phyloP scores from a whole-genome alignment of 2,113 vertebrate genomes.

The Erinaceus europaeus region DNA sequence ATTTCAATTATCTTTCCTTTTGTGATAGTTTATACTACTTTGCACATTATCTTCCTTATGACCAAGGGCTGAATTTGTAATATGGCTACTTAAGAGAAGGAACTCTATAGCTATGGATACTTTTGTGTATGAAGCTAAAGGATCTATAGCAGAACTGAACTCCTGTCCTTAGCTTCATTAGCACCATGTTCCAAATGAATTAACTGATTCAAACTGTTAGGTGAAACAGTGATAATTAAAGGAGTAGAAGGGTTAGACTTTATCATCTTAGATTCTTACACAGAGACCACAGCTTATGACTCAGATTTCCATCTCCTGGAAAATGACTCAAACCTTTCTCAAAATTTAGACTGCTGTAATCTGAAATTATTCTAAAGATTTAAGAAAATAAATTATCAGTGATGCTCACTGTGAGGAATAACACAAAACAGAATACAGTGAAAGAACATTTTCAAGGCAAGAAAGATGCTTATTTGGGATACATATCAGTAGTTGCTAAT shows the following conservation, averaged over 20 bases:
- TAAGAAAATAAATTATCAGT: conserved; percentile 39
- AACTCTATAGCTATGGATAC: background rate
- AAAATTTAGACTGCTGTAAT: conserved; percentile 29
- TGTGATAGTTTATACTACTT: background rate
- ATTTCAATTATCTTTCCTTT: conserved; percentile 35
- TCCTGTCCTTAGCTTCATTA: conserved; percentile 24
- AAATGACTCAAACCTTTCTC: conserved; percentile 41
- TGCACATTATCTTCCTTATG: conserved; percentile 23
- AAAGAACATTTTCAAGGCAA: conserved; percentile 53
- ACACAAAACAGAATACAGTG: conserved; percentile 25
- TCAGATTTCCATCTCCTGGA: conserved; percentile 40
- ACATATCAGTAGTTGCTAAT: conserved; percentile 49
- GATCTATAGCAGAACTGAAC: background rate
- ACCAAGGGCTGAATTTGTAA: conserved; percentile 3
- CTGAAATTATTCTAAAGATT: conserved; percentile 35
- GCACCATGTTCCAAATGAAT: conserved; percentile 25
- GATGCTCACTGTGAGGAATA: conserved; percentile 17
- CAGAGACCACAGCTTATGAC: conserved; percentile 36
- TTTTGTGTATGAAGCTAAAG: conserved; percentile 13
- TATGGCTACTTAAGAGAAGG: background rate
- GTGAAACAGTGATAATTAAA: conserved; percentile 45
- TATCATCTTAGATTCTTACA: conserved; percentile 36
- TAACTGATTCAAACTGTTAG: conserved; percentile 27
- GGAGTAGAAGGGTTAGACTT: conserved; percentile 34
- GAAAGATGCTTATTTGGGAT: conserved; percentile 5